These are phyloP conservation scores for Astatotilapia flaviijosephi DNA, from an alignment of 2,113 vertebrate genomes.

Conservation along the genomic window DNA sequence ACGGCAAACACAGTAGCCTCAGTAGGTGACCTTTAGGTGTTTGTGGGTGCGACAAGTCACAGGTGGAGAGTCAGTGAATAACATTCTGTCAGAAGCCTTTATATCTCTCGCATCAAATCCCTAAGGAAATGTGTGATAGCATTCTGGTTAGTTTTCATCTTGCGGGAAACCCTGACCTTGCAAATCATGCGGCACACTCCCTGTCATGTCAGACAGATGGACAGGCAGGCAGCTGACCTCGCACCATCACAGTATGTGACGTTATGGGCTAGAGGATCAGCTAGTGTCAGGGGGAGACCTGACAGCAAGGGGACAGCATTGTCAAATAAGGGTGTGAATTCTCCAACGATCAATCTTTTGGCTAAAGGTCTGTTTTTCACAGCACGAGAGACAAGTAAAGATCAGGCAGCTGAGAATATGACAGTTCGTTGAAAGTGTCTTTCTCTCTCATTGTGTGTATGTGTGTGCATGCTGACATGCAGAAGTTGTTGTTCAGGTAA, in stretches of 20 bases:
- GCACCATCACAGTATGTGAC: constrained; percentile 18
- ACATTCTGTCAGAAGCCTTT: background rate
- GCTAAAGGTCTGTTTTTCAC: background rate
- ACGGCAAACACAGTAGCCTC: background rate
- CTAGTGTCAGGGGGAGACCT: background rate
- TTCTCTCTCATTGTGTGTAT: background rate
- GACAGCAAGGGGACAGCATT: background rate
- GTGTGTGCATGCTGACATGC: background rate
- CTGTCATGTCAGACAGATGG: constrained; percentile 26
- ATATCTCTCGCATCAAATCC: background rate
- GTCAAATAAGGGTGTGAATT: background rate
- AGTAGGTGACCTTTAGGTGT: constrained; percentile 2
- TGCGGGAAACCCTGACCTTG: constrained; percentile 18
- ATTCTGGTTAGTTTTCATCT: background rate
- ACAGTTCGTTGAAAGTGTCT: constrained; percentile 19
- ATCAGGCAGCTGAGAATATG: background rate
- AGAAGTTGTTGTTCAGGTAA: background rate
- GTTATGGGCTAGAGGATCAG: background rate
- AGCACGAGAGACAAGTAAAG: background rate
- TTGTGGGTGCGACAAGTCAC: background rate
- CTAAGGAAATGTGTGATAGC: background rate
- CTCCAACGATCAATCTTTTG: background rate
- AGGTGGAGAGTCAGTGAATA: background rate
- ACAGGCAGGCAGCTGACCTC: constrained; percentile 48
- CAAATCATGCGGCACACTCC: background rate